phyloP scores from a whole-genome alignment of 1,140 invertebrate species.

The Drosophila parabipectinata region DNA sequence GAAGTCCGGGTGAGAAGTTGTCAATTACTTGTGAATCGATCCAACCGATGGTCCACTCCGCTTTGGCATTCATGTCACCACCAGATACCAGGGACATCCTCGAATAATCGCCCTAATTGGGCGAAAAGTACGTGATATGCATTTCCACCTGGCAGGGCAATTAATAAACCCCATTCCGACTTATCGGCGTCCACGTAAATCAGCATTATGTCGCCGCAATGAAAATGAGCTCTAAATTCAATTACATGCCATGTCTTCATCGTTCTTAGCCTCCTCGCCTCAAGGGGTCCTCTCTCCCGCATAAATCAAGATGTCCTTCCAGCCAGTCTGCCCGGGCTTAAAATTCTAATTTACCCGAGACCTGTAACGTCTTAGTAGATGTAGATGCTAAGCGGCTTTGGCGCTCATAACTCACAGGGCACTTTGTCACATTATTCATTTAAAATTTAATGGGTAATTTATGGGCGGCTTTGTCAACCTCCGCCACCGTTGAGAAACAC shows the following conservation, averaged over 20 bases:
- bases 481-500: slow-evolving; percentile 13
- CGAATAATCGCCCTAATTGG: slow-evolving; percentile 79
- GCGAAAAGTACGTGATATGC: slow-evolving; percentile 70
- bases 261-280: slow-evolving; percentile 2
- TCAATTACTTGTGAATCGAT: slow-evolving; percentile 71
- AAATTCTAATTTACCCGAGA: slow-evolving; percentile 59
- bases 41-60: slow-evolving; percentile 17
- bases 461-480: slow-evolving; percentile 62
- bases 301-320: slow-evolving; percentile 62
- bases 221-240: slow-evolving; percentile 82
- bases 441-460: slow-evolving; percentile 79
- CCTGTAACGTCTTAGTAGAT: slow-evolving; percentile 65
- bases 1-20: slow-evolving; percentile 66
- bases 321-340: slow-evolving; percentile 3
- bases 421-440: slow-evolving; percentile 75
- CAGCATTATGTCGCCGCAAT: slow-evolving; percentile 75
- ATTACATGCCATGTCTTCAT: slow-evolving; percentile 61
- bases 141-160: slow-evolving; percentile 56
- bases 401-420: slow-evolving; percentile 67
- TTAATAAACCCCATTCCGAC: slow-evolving; percentile 57
- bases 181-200: slow-evolving; percentile 71
- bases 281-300: slow-evolving; percentile 27
- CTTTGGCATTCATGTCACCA: slow-evolving; percentile 76
- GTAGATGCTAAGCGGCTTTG: slow-evolving; percentile 76
- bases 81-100: slow-evolving; percentile 41